Conservation (phyloP, 2,888 invertebrate genomes). For the Bembecia ichneumoniformis region DNA sequence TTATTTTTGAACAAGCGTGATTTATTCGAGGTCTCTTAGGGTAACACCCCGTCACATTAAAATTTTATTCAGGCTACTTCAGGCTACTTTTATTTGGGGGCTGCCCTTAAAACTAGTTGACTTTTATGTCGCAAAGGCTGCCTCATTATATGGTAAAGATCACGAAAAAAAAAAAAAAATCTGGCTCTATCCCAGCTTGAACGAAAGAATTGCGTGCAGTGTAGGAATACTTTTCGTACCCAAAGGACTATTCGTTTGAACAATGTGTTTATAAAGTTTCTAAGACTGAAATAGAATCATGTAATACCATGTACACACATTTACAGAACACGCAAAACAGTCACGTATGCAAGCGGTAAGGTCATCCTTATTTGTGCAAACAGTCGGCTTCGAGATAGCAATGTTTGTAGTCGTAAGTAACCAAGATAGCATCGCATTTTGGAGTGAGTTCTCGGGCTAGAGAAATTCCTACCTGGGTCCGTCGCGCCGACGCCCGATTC, state of each 20-base stretch:
- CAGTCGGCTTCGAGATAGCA: conserved; percentile 49
- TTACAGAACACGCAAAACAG: conserved; percentile 11
- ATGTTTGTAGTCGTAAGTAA: conserved; percentile 48
- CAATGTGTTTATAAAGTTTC: background rate
- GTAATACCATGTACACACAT: background rate
- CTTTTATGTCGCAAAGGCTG: background rate
- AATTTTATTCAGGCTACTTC: conserved; percentile 10
- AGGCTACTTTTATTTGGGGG: background rate
- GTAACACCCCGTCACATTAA: conserved; percentile 16
- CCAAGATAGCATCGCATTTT: conserved; percentile 38
- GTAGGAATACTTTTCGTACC: background rate
- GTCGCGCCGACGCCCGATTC: conserved; percentile 36
- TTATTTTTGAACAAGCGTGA: conserved; percentile 4
- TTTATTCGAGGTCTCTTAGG: conserved; percentile 27
- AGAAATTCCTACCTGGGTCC: conserved; percentile 47
- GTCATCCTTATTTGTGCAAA: conserved; percentile 60
- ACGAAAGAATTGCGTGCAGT: too few relatives aligned
- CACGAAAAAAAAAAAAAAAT: too few relatives aligned
- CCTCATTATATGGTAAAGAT: background rate
- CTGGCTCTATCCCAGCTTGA: too few relatives aligned
- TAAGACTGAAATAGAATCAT: background rate
- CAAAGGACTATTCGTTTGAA: background rate
- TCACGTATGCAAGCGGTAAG: conserved; percentile 43
- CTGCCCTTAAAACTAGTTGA: background rate
- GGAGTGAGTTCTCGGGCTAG: conserved; percentile 4